Percentiles rank a stretch among this genome's conserved stretches.
phyloP scores from a whole-genome alignment of 2,888 invertebrate genomes.

The Volucella inflata region DNA sequence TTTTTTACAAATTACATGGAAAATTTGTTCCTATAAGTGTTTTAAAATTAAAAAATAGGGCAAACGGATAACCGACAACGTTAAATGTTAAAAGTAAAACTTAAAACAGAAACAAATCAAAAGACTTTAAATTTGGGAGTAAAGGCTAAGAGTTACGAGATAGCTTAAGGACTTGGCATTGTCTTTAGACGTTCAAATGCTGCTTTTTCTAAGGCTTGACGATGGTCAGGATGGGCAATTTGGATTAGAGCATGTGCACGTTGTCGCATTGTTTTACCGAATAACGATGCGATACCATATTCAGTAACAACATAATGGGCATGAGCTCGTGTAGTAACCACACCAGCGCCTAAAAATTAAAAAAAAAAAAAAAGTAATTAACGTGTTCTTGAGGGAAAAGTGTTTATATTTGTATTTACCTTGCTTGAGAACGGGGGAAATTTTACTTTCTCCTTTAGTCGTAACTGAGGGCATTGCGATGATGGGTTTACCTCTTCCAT shows the following conservation, averaged over 20 bases:
- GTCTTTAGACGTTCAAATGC: slow-evolving; percentile 93
- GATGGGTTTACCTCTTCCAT: slow-evolving; percentile 95
- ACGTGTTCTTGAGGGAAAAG: background rate
- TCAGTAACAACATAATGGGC: slow-evolving; percentile 97
- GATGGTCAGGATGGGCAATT: slow-evolving; percentile 95
- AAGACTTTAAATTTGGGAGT: slow-evolving; percentile 65
- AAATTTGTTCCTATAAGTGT: background rate
- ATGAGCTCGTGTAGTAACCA: slow-evolving; percentile 95
- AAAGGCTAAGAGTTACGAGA: background rate
- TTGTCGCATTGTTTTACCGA: slow-evolving; percentile 95
- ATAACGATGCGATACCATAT: slow-evolving; percentile 93
- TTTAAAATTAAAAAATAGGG: slow-evolving; percentile 42
- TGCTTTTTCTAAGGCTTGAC: slow-evolving; percentile 92
- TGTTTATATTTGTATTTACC: slow-evolving; percentile 85
- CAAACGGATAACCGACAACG: background rate
- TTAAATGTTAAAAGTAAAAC: background rate
- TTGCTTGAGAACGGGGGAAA: slow-evolving; percentile 91
- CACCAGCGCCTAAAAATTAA: slow-evolving; percentile 91
- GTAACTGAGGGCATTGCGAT: slow-evolving; percentile 94
- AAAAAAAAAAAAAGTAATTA: slow-evolving; percentile 26
- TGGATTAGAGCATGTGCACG: slow-evolving; percentile 94
- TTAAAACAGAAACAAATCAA: slow-evolving; percentile 54
- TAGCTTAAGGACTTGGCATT: slow-evolving; percentile 86
- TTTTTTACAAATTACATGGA: slow-evolving; percentile 33
- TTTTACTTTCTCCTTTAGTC: slow-evolving; percentile 92